These are phyloP conservation scores for Eriocheir sinensis DNA, from an alignment of 1,140 invertebrate genomes.

Conservation along the genomic window DNA sequence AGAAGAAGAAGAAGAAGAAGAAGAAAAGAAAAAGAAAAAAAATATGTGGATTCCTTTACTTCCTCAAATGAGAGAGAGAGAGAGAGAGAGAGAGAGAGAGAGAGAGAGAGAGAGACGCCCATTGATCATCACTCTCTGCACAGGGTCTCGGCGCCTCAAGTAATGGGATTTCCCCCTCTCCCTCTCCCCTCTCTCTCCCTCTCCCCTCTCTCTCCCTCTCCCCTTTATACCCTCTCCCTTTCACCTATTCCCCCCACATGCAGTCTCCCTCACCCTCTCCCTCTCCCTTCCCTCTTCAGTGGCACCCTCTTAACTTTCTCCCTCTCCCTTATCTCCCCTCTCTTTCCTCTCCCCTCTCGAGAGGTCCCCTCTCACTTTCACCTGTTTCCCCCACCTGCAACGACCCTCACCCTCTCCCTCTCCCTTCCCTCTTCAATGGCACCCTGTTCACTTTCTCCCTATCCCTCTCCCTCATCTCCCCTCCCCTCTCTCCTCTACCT, in stretches of 20 bases:
- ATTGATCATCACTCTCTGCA: neutral
- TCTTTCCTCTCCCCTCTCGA: neutral
- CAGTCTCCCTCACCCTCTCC: neutral
- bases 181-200: neutral
- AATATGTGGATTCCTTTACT: neutral
- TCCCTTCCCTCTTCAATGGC: neutral
- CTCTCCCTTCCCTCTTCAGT: neutral
- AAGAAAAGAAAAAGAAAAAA: neutral
- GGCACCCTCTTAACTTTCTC: neutral
- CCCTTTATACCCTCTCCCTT: neutral
- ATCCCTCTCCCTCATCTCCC: neutral
- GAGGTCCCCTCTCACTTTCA: neutral
- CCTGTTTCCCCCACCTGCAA: neutral
- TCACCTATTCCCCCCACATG: neutral
- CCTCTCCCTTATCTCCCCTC: neutral
- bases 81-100: neutral
- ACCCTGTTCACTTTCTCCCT: neutral
- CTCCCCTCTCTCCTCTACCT: neutral
- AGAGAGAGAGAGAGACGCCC: neutral
- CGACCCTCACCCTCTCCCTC: neutral
- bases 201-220: neutral
- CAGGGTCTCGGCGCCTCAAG: neutral
- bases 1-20: constrained; percentile 6
- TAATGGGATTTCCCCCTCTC: constrained; percentile 26
- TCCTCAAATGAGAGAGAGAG: too few relatives aligned